Base-by-base conservation (phyloP, 2,113 vertebrate genomes). In the Lanius ludovicianus region DNA sequence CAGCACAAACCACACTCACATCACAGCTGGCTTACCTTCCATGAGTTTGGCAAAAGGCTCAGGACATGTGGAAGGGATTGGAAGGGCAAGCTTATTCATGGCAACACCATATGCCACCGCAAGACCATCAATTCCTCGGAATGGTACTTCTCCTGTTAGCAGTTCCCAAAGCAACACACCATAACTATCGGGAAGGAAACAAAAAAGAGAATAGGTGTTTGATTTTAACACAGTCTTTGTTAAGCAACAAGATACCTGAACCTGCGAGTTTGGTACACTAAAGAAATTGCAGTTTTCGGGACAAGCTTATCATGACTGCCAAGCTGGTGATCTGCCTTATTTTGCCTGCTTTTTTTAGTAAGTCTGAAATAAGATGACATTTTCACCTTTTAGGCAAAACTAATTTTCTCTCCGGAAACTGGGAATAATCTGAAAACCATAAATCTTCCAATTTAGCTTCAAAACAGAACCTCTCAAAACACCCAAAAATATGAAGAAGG, bases 41-140 rank as follows among this genome's bases (percentile, higher is more conserved):
- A 99, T 99, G 33, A 99, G 98, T 94, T 98, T 99, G 91, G 98
- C 98, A 97, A 99, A 99, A 68, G 99, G 99, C 77, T 99, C 99
- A 16, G 99, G 99, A 86, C 99, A 99, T 0, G 99, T 99, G n/a
- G 99, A 99, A 79, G 99, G 99, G 88, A 99, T 98, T 47, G 99
- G 99, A 96, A 99, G 97, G n/a, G 99, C 98, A 46, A 99, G 98
- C 93, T 99, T 99, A 97, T 99, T 99, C 99, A 99, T 99, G 21
- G 99, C 99, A 85, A 99, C 99, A 37, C 99, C 99, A 0, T 99
- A 99, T 5, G 99, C 99, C 62, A 99, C 99, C 0, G 99, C 99
- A 31, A 99, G 98, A 37, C 99, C 98, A 93, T 99, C 99, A 19
- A 99, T 99, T 33, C 99, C 99, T 87, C 99, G 98, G 95, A 99